Percentiles rank a stretch among this genome's conserved stretches.
phyloP scores from a whole-genome alignment of 2,797 vertebrate species.

The Varecia variegata region DNA sequence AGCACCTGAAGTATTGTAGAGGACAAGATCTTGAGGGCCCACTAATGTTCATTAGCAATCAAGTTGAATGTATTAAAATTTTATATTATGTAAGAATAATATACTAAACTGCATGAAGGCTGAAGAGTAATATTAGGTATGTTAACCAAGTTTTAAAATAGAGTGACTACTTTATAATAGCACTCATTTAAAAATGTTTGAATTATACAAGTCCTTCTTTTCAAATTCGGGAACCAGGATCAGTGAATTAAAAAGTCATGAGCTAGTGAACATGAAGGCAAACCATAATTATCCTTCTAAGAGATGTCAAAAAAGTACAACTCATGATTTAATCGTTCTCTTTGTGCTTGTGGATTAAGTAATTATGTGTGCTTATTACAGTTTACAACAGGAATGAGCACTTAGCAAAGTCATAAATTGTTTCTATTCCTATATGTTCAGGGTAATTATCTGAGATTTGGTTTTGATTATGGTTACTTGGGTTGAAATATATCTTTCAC shows the following conservation, averaged over 20 bases:
- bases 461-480: slow-evolving; percentile 27
- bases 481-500: slow-evolving; percentile 18
- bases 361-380: slow-evolving; percentile 47
- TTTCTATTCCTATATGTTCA: slow-evolving; percentile 19
- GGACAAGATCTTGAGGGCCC: background rate
- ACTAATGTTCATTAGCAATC: slow-evolving; percentile 22
- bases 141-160: slow-evolving; percentile 34
- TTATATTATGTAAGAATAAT: background rate
- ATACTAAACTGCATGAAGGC: slow-evolving; percentile 3
- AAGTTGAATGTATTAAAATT: slow-evolving; percentile 28
- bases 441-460: slow-evolving; percentile 46
- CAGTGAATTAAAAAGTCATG: slow-evolving; percentile 53
- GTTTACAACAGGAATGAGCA: background rate
- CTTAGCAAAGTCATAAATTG: slow-evolving; percentile 7
- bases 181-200: slow-evolving; percentile 33
- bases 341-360: slow-evolving; percentile 46
- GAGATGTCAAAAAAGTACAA: slow-evolving; percentile 24
- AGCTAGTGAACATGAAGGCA: slow-evolving; percentile 34
- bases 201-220: slow-evolving; percentile 8
- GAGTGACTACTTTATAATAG: slow-evolving; percentile 10
- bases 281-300: slow-evolving; percentile 52
- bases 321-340: slow-evolving; percentile 41
- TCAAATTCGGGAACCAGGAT: slow-evolving; percentile 11
- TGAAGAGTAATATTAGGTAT: slow-evolving; percentile 40
- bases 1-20: background rate